These are phyloP conservation scores for Hemithea aestivaria DNA, from an alignment of 2,888 invertebrate species.

Conservation along the genomic window DNA sequence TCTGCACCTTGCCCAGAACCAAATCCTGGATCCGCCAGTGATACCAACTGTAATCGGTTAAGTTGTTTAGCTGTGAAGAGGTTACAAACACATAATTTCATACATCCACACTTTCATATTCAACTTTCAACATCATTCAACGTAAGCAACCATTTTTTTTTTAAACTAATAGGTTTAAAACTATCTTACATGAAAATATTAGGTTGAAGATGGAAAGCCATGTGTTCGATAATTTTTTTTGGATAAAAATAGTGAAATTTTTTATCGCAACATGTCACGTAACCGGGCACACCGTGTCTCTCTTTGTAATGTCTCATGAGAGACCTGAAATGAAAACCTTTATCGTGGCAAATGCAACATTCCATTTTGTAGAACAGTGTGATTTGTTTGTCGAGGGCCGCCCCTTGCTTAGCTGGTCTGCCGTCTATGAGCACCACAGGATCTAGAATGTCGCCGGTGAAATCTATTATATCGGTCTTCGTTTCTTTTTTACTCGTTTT, in stretches of 20 bases:
- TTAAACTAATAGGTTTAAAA: no score
- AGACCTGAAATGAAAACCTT: slow-evolving; percentile 64
- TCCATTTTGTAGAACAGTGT: slow-evolving; percentile 73
- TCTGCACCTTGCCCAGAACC: no score
- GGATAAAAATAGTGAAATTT: slow-evolving; percentile 74
- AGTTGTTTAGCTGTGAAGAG: no score
- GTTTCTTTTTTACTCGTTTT: slow-evolving; percentile 25
- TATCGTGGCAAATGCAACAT: slow-evolving; percentile 69
- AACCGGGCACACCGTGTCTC: slow-evolving; percentile 70
- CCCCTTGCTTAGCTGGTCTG: slow-evolving; percentile 63
- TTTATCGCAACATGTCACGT: slow-evolving; percentile 69
- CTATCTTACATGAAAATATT: slow-evolving; percentile 67
- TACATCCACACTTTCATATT: no score
- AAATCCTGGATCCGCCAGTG: no score
- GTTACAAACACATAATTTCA: no score
- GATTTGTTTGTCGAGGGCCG: slow-evolving; percentile 65
- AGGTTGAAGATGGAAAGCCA: slow-evolving; percentile 70
- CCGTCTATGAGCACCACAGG: slow-evolving; percentile 61
- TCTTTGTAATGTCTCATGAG: slow-evolving; percentile 73
- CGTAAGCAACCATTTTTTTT: no score
- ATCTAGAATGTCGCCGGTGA: slow-evolving; percentile 47
- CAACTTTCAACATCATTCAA: no score
- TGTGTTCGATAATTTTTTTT: slow-evolving; percentile 71
- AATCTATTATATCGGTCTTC: slow-evolving; percentile 30
- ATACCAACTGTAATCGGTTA: no score